Evolutionary conservation across 23 tunicate species (phyloP).

Genomic region (Phallusia fumigata): DNA sequence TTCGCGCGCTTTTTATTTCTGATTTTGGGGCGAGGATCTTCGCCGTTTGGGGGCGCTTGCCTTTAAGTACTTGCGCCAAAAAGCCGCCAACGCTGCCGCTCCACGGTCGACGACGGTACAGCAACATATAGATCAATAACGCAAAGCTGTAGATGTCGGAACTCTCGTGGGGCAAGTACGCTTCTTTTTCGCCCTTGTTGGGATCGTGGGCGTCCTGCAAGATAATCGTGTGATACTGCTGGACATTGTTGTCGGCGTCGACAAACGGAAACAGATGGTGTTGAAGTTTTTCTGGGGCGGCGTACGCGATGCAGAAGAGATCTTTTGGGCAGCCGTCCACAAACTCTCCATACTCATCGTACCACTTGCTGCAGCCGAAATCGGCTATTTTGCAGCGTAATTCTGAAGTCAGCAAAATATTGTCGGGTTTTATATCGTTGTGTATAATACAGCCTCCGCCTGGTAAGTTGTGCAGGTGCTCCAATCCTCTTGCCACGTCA

Average conservation of each 20-base stretch:
- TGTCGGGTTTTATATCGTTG: constrained; percentile 13
- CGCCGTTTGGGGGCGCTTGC: not conserved
- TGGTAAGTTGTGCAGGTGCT: not conserved
- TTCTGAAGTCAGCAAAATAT: not conserved
- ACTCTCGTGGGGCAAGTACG: not conserved
- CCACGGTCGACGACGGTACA: not conserved
- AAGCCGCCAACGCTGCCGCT: not conserved
- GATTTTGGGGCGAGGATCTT: not conserved
- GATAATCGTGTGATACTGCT: not conserved
- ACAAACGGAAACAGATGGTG: not conserved
- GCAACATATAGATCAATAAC: not conserved
- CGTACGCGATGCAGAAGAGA: not conserved
- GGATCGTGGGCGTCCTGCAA: not conserved
- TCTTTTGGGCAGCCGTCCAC: constrained; percentile 1
- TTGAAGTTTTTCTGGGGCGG: not conserved
- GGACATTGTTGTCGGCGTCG: not conserved
- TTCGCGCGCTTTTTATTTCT: not conserved
- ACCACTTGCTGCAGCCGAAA: constrained; percentile 3
- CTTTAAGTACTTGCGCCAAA: not conserved
- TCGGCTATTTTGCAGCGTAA: constrained; percentile 12
- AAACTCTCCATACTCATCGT: not conserved
- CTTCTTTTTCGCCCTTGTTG: not conserved
- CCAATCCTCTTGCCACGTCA: constrained; percentile 1
- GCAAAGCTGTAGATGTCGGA: not conserved
- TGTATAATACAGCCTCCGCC: not conserved